phyloP scores from a whole-genome alignment of 2,888 invertebrate species.

The Galerucella calmariensis region DNA sequence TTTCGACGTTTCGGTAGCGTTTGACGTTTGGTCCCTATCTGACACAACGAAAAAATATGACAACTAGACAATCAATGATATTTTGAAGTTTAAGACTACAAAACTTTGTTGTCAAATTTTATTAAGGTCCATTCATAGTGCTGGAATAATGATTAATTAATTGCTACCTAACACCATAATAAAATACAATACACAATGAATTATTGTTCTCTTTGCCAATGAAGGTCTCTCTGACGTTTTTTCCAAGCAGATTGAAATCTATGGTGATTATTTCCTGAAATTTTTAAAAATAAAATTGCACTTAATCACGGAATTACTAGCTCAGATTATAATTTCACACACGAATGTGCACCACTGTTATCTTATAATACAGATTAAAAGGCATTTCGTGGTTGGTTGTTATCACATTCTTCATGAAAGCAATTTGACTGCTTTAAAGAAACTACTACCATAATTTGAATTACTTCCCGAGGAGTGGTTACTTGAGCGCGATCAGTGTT shows the following conservation, averaged over 20 bases:
- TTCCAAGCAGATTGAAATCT: slow-evolving; percentile 51
- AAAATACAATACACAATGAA: slow-evolving; percentile 27
- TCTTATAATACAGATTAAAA: slow-evolving; percentile 47
- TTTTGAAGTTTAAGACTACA: no score
- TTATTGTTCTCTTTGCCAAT: slow-evolving; percentile 37
- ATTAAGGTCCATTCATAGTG: no score
- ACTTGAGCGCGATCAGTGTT: neutral
- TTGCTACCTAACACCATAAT: slow-evolving; percentile 21
- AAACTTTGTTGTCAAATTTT: no score
- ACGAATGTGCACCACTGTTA: slow-evolving; percentile 48
- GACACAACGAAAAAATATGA: no score
- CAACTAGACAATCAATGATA: no score
- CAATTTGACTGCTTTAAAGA: slow-evolving; percentile 22
- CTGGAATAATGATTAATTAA: slow-evolving; percentile 11
- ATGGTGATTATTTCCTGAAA: slow-evolving; percentile 57
- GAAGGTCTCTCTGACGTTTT: slow-evolving; percentile 22
- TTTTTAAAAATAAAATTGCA: slow-evolving; percentile 54
- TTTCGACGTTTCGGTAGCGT: no score
- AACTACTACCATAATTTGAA: slow-evolving; percentile 33
- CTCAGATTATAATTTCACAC: slow-evolving; percentile 49
- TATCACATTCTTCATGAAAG: slow-evolving; percentile 41
- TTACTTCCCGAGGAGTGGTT: slow-evolving; percentile 28
- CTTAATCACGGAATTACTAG: slow-evolving; percentile 50
- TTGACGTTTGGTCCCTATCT: no score
- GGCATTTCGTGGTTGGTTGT: slow-evolving; percentile 37